Evolutionary conservation across 2,888 invertebrate genomes (phyloP).

Genomic region (Monoplex corrugatus): DNA sequence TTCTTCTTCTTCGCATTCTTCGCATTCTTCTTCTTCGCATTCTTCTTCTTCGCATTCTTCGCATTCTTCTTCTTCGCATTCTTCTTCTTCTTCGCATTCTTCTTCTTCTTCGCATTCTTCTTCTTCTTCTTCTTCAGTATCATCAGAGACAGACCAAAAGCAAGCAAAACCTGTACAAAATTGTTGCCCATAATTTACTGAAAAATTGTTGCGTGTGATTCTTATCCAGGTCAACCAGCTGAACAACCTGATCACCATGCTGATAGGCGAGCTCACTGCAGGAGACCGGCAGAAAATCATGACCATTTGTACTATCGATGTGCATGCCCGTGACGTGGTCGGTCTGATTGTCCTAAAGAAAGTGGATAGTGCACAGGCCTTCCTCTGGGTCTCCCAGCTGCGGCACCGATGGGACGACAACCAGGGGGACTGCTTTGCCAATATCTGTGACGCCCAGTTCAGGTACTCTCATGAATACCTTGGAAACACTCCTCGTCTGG

Average conservation of each 20-base stretch:
- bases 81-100: too few relatives aligned
- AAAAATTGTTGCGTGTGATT: too few relatives aligned
- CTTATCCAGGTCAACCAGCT: constrained; percentile 88
- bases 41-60: too few relatives aligned
- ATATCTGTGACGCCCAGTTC: constrained; percentile 98
- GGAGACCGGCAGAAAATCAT: constrained; percentile 98
- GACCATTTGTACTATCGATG: constrained; percentile 96
- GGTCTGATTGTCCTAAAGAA: constrained; percentile 94
- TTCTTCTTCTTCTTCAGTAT: too few relatives aligned
- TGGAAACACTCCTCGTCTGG: constrained; percentile 96
- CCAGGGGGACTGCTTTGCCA: constrained; percentile 94
- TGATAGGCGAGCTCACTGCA: constrained; percentile 92
- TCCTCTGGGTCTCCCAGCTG: constrained; percentile 85
- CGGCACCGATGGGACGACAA: constrained; percentile 95
- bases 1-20: too few relatives aligned
- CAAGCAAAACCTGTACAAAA: too few relatives aligned
- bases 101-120: too few relatives aligned
- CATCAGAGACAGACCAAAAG: too few relatives aligned
- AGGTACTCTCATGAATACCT: constrained; percentile 96
- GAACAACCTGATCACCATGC: constrained; percentile 92
- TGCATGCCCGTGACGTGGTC: constrained; percentile 97
- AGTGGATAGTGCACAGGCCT: constrained; percentile 83
- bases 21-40: too few relatives aligned
- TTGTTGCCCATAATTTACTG: too few relatives aligned
- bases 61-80: too few relatives aligned